phyloP scores from a whole-genome alignment of 2,797 vertebrate genomes.

The Chelon labrosus region DNA sequence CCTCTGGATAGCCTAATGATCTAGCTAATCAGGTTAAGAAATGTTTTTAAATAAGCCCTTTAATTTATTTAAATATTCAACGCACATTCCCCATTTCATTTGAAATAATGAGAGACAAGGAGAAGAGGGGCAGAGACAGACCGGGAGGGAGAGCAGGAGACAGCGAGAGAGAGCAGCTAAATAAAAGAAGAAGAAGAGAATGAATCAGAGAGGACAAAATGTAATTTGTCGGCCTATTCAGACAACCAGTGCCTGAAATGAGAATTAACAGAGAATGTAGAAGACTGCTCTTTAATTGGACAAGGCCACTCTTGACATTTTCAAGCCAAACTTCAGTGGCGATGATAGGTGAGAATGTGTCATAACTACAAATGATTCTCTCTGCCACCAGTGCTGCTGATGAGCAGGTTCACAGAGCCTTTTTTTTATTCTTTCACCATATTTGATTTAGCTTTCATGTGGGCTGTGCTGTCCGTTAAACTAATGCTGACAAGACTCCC shows the following conservation, averaged over 20 bases:
- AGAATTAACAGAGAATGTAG: conserved; percentile 73
- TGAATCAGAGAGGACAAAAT: conserved; percentile 81
- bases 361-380: conserved; percentile 73
- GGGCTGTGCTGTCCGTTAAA: conserved; percentile 11
- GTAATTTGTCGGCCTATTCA: conserved; percentile 83
- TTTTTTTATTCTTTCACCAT: conserved; percentile 28
- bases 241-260: conserved; percentile 75
- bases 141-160: conserved; percentile 27
- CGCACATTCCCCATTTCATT: conserved; percentile 80
- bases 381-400: conserved; percentile 38
- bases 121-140: conserved; percentile 52
- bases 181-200: conserved; percentile 58
- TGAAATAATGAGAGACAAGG: conserved; percentile 78
- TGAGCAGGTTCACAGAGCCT: conserved; percentile 48
- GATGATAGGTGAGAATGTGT: conserved; percentile 68
- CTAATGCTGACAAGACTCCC: conserved; percentile 25
- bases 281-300: conserved; percentile 81
- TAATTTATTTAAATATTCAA: conserved; percentile 84
- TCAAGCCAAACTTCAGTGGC: conserved; percentile 70
- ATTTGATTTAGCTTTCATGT: conserved; percentile 47
- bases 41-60: conserved; percentile 74
- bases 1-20: conserved; percentile 74
- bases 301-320: conserved; percentile 80
- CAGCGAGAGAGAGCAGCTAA: conserved; percentile 44
- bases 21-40: conserved; percentile 75